Evolutionary conservation across 2,113 vertebrate species (phyloP).

Genomic region (Malurus elegans): DNA sequence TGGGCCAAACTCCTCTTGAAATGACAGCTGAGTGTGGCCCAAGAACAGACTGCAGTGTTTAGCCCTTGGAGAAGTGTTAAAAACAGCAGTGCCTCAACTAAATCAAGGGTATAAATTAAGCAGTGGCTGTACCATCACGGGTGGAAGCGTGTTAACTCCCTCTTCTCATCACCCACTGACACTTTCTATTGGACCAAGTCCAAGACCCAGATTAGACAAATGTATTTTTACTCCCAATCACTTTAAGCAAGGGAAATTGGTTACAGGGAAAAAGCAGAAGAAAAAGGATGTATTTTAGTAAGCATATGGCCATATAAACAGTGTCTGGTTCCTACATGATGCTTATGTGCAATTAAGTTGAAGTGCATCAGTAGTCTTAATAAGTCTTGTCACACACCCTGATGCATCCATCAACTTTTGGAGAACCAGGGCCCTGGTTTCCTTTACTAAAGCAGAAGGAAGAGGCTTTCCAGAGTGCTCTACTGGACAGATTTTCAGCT

Average conservation of each 20-base stretch:
- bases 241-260: neutral
- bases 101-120: neutral
- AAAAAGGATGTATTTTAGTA: neutral
- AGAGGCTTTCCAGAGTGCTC: neutral
- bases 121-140: neutral
- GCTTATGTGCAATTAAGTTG: neutral
- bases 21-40: neutral
- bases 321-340: neutral
- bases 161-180: neutral
- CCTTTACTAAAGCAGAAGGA: neutral
- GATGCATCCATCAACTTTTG: neutral
- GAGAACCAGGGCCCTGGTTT: neutral
- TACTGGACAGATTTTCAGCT: neutral
- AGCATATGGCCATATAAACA: neutral
- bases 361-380: neutral
- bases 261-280: neutral
- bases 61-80: neutral
- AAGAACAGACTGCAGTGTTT: neutral
- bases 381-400: neutral
- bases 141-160: neutral
- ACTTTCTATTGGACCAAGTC: neutral
- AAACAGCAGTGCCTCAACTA: slow-evolving; percentile 23
- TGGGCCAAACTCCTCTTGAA: neutral
- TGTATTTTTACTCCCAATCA: neutral
- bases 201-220: neutral